Base-by-base conservation (phyloP, 2,888 invertebrate species). In the Rhimphoctona megacephalus region DNA sequence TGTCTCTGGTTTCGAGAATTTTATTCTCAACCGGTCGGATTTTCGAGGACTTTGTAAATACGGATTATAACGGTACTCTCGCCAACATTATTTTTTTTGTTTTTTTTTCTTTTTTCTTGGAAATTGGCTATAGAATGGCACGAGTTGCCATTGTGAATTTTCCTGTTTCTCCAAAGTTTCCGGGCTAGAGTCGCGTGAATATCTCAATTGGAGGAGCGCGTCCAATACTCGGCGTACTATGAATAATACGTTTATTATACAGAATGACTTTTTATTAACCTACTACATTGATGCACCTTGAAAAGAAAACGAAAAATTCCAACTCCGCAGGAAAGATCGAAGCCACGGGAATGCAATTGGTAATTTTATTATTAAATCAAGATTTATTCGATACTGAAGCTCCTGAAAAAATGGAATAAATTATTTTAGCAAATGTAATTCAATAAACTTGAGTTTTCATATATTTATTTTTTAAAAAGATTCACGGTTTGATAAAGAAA, bases 201-300 rank as follows among this genome's bases (percentile, higher is more conserved):
- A 67, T 85, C 66, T 76, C 81, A 66, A 43, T 57, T 54, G 39
- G 72, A 78, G 74, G 81, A 78, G n/a, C n/a, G 39, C 69, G 69
- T 49, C 70, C 49, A 36, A 57, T 73, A 77, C 52, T 86, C 83
- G 8, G 17, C 73, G 83, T 81, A 86, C 64, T 89, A 89, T 89
- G 89, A 91, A 89, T 90, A 89, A 91, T 90, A 90, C 91, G 91
- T 93, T 93, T 93, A 94, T 92, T 90, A 94, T 93, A 93, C 92
- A 92, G 64, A 67, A 46, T 61, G 74, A 80, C 64, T 86, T 77
- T n/a, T n/a, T n/a, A n/a, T 85, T 86, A 72, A 77, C 54, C 77
- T 67, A 66, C 73, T 81, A 67, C 76, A 66, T 64, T 61, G 46
- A 70, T 17, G 25, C 46, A 43, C 17, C 43, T 14, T 22, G 25